Conservation (phyloP, 2,113 vertebrate genomes). For the Actinemys pallida region DNA sequence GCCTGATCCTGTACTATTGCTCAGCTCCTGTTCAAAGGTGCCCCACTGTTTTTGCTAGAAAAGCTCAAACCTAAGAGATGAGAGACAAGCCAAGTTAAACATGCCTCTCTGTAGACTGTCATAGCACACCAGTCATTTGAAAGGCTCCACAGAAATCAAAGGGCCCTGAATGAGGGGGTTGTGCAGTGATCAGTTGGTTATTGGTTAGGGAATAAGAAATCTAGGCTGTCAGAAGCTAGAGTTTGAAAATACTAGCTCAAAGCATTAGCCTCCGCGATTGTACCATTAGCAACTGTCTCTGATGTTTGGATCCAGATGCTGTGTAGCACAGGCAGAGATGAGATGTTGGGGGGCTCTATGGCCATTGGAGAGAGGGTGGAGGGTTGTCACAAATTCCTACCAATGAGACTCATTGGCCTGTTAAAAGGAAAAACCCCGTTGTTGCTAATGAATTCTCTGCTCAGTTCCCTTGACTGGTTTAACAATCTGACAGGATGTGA, state of each 20-base stretch:
- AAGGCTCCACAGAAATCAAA: background rate
- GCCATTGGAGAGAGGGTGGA: background rate
- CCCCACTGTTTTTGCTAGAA: background rate
- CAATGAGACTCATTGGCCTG: background rate
- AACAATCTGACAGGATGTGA: conserved; percentile 67
- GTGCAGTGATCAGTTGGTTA: background rate
- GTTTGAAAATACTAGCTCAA: background rate
- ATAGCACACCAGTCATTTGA: background rate
- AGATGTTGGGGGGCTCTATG: background rate
- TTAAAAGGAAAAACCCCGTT: conserved; percentile 44
- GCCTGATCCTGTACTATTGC: background rate
- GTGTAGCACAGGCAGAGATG: background rate
- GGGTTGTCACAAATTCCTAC: background rate
- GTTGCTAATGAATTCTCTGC: conserved; percentile 70
- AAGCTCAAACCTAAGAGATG: accelerated
- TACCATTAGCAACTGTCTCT: background rate
- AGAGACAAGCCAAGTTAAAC: background rate
- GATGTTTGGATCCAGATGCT: background rate
- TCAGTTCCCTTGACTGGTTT: conserved; percentile 74
- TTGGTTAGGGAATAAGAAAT: background rate
- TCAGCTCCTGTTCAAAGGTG: background rate
- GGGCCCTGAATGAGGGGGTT: background rate
- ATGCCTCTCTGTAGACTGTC: background rate
- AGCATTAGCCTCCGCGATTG: background rate
- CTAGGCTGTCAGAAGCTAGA: background rate